These are phyloP conservation scores for Trichomalopsis sarcophagae DNA, from an alignment of 1,140 invertebrate species.

Conservation along the genomic window DNA sequence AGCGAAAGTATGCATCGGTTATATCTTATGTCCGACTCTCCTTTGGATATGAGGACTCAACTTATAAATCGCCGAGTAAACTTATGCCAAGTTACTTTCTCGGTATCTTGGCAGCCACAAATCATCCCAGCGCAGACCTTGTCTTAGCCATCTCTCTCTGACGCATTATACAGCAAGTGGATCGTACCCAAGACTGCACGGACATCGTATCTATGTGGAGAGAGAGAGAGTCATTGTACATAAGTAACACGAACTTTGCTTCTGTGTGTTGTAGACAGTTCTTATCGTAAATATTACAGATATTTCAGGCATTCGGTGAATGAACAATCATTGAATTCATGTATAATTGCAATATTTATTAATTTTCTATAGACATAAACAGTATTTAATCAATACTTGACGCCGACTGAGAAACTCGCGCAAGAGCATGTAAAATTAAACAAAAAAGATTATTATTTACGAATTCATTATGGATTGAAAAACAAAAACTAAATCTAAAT, in stretches of 20 bases:
- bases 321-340: not conserved
- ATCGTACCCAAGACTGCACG: not conserved
- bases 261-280: no score
- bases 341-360: slow-evolving; percentile 42
- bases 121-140: not conserved
- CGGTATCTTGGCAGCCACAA: not conserved
- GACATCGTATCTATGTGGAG: not conserved
- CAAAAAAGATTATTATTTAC: not conserved
- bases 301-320: not conserved
- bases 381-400: slow-evolving; percentile 11
- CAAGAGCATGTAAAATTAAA: slow-evolving; percentile 18
- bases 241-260: no score
- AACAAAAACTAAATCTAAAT: not conserved
- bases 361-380: slow-evolving; percentile 36
- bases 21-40: no score
- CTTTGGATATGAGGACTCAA: no score
- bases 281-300: no score
- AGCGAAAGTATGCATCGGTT: no score
- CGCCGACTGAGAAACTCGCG: slow-evolving; percentile 29
- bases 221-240: no score
- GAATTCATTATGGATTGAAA: not conserved
- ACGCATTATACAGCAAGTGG: not conserved
- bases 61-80: not conserved
- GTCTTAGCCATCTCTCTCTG: not conserved
- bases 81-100: not conserved